phyloP scores from a whole-genome alignment of 2,113 vertebrate genomes.

The Hiodon alosoides region DNA sequence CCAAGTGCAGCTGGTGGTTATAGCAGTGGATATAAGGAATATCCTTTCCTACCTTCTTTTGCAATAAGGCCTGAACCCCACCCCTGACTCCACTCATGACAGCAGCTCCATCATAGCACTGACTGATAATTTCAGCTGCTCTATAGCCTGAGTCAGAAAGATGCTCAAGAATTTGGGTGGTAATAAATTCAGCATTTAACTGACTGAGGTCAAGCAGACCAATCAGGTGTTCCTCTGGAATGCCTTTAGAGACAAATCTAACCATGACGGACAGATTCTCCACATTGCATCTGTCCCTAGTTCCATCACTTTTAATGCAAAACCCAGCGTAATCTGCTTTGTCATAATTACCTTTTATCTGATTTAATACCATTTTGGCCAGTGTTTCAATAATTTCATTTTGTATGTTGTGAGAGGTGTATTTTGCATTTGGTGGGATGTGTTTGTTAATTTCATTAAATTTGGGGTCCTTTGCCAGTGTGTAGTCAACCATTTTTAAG shows the following conservation, averaged over 20 bases:
- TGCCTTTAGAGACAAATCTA: neutral
- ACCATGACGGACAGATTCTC: neutral
- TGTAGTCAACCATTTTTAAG: neutral
- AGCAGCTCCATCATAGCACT: slow-evolving; percentile 19
- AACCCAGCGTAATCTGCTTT: neutral
- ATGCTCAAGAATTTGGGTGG: slow-evolving; percentile 12
- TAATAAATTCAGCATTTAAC: neutral
- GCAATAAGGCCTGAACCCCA: slow-evolving; percentile 11
- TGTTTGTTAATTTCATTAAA: neutral
- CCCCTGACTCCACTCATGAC: slow-evolving; percentile 12
- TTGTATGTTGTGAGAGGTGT: slow-evolving; percentile 8
- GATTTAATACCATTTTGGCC: neutral
- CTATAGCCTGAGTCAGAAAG: slow-evolving; percentile 12
- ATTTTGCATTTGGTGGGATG: neutral
- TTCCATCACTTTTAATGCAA: neutral
- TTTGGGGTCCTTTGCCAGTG: neutral
- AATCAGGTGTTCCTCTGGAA: slow-evolving; percentile 7
- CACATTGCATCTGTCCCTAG: slow-evolving; percentile 7
- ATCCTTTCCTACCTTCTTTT: neutral
- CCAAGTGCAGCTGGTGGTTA: too few relatives aligned
- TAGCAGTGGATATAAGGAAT: neutral
- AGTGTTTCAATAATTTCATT: neutral
- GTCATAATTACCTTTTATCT: neutral
- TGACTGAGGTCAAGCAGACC: slow-evolving; percentile 2
- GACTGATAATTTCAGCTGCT: slow-evolving; percentile 14